Percentiles rank a stretch among this genome's conserved stretches.
Conservation (phyloP, 1,140 invertebrate genomes). For the Ceratitis capitata region DNA sequence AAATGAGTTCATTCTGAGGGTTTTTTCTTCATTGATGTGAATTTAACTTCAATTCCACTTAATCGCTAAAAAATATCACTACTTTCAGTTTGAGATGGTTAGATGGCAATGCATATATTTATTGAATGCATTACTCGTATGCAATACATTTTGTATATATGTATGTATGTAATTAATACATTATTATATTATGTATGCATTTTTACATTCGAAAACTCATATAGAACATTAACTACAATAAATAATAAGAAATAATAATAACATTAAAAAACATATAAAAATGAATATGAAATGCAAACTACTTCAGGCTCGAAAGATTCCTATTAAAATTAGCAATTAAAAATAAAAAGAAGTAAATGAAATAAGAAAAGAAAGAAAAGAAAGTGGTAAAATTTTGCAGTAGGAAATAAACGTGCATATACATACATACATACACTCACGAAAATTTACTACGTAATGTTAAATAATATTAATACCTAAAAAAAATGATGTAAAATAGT, state of each 20-base stretch:
- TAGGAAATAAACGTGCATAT: conserved; percentile 1
- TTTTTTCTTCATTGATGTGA: not conserved
- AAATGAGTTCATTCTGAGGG: not conserved
- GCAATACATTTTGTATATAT: not conserved
- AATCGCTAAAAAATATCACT: not conserved
- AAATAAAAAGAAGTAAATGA: too few species aligned
- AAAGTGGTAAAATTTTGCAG: conserved; percentile 12
- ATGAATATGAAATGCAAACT: conserved; percentile 42
- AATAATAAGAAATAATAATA: not conserved
- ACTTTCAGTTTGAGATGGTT: not conserved
- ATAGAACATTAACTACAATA: conserved; percentile 36
- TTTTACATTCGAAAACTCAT: not conserved
- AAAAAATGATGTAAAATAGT: too few species aligned
- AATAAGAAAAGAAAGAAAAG: too few species aligned
- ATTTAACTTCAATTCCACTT: not conserved
- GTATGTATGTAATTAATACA: conserved; percentile 7
- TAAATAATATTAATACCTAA: not conserved
- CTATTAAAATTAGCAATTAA: conserved; percentile 42
- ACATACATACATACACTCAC: conserved; percentile 37
- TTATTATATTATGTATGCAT: conserved; percentile 21
- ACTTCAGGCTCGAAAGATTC: conserved; percentile 47
- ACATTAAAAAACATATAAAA: conserved; percentile 28
- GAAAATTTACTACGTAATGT: conserved; percentile 9
- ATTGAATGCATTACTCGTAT: not conserved
- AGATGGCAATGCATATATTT: not conserved